Conservation (phyloP, 2,888 invertebrate species). For the Monoplex corrugatus region DNA sequence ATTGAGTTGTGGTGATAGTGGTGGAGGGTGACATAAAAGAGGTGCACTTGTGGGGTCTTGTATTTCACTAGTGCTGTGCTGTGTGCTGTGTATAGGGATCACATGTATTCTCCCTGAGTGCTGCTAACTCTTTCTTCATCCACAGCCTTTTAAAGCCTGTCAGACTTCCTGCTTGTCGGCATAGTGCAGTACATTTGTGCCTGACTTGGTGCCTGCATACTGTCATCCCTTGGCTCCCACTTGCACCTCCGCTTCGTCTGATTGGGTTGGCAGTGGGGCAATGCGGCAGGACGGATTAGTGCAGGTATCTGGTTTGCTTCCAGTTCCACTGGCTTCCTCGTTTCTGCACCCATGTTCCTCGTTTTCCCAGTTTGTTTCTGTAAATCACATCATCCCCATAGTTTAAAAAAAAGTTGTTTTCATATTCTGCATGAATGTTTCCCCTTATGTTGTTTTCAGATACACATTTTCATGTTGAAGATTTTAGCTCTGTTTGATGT, state of each 20-base stretch:
- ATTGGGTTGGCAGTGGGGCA: not conserved
- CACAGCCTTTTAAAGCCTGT: not conserved
- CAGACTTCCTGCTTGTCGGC: not conserved
- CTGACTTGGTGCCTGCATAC: not conserved
- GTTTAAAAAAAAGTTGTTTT: too few relatives aligned
- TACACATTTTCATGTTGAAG: too few relatives aligned
- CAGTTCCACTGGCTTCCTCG: not conserved
- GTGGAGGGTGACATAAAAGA: too few relatives aligned
- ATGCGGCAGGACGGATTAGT: conserved; percentile 11
- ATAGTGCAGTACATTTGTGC: not conserved
- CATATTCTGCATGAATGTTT: too few relatives aligned
- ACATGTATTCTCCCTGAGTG: too few relatives aligned
- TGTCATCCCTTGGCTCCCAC: not conserved
- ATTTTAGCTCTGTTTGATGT: too few relatives aligned
- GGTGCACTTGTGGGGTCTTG: too few relatives aligned
- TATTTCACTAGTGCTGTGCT: too few relatives aligned
- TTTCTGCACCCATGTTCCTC: not conserved
- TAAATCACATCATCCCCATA: too few relatives aligned
- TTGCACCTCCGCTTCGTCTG: not conserved
- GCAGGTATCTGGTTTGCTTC: not conserved
- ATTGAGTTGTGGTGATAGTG: too few relatives aligned
- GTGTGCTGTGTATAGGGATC: not conserved
- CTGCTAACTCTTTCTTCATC: not conserved
- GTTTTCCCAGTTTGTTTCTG: too few relatives aligned
- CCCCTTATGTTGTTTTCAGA: too few relatives aligned